Percentiles rank a stretch among this genome's conserved stretches.
phyloP scores from a whole-genome alignment of 2,888 invertebrate genomes.

The Antheraea assamensis region DNA sequence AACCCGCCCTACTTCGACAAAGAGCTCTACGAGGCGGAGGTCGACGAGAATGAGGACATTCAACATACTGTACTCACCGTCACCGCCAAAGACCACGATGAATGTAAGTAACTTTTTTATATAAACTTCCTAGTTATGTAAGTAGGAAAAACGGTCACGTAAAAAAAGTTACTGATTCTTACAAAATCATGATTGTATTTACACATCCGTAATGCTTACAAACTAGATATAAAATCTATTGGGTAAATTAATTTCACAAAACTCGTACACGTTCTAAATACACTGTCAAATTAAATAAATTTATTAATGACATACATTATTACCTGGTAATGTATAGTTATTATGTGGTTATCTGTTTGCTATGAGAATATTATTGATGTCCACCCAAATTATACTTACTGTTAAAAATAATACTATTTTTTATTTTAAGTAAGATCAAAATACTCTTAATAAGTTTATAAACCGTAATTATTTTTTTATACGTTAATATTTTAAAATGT shows the following conservation, averaged over 20 bases:
- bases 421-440: no score
- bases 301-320: no score
- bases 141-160: neutral
- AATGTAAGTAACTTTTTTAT: constrained; percentile 89
- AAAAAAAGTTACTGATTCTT: neutral
- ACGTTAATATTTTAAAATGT: no score
- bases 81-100: constrained; percentile 99
- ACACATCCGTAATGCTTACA: neutral
- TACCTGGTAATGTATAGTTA: no score
- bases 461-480: no score
- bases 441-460: no score
- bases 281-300: neutral
- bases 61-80: constrained; percentile 98
- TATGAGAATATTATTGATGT: no score
- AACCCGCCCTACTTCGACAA: constrained; percentile 99
- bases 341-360: no score
- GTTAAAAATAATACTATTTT: no score
- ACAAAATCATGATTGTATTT: neutral
- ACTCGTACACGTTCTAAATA: neutral
- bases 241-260: neutral
- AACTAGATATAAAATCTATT: neutral
- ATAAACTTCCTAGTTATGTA: neutral
- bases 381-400: no score
- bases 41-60: constrained; percentile 98
- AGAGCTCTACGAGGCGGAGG: constrained; percentile 97